These are phyloP conservation scores for Drosophila pachea DNA, from an alignment of 1,140 invertebrate species.

Conservation along the genomic window DNA sequence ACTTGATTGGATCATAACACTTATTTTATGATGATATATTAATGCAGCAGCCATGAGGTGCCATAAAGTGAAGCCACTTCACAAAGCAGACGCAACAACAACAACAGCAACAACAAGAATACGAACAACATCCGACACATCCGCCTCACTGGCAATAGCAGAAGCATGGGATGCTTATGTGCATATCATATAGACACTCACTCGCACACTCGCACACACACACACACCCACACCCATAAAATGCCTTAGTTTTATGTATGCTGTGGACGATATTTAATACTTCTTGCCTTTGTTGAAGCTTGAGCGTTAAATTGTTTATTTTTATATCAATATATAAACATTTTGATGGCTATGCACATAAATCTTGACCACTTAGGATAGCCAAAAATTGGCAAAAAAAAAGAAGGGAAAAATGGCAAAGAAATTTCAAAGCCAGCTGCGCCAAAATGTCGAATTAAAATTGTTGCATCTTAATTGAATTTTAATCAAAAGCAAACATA, in stretches of 20 bases:
- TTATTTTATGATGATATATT: constrained; percentile 71
- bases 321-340: constrained; percentile 57
- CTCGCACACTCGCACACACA: not conserved
- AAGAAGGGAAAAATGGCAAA: no score
- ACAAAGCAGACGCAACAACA: constrained; percentile 26
- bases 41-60: constrained; percentile 62
- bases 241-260: constrained; percentile 43
- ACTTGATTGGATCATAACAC: not conserved
- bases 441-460: not conserved
- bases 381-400: constrained; percentile 9
- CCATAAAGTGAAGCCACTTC: constrained; percentile 66
- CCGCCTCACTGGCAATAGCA: constrained; percentile 37
- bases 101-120: not conserved
- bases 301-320: constrained; percentile 65
- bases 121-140: constrained; percentile 7
- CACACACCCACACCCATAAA: constrained; percentile 32
- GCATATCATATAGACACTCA: no score
- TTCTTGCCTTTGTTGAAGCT: constrained; percentile 49
- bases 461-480: constrained; percentile 31
- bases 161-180: constrained; percentile 18
- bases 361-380: constrained; percentile 42
- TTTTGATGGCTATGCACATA: constrained; percentile 59
- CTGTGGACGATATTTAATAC: constrained; percentile 67
- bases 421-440: constrained; percentile 12
- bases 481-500: constrained; percentile 24